Percentiles rank a stretch among this genome's conserved stretches.
Conservation (phyloP, 64 coral and sea anemone genomes). For the Catalaphyllia jardinei region DNA sequence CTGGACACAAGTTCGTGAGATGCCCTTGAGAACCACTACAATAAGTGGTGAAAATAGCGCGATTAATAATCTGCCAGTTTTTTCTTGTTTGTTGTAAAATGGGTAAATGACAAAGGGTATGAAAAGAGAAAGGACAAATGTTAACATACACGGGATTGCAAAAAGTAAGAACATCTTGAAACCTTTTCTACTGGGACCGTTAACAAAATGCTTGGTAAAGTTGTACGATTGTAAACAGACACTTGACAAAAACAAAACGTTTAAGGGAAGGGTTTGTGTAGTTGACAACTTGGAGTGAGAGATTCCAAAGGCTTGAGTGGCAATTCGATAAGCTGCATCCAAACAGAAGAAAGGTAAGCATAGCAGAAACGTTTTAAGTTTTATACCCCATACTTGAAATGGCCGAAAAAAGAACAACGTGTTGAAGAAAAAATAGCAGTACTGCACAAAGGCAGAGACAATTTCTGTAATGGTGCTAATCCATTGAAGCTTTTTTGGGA, state of each 20-base stretch:
- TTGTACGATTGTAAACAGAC: background rate
- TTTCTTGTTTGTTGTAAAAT: conserved; percentile 9
- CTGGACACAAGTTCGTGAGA: conserved; percentile 2
- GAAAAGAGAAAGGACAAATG: background rate
- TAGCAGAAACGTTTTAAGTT: background rate
- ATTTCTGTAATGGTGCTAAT: background rate
- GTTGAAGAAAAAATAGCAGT: background rate
- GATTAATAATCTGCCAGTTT: background rate
- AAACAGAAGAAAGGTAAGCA: background rate
- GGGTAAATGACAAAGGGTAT: background rate
- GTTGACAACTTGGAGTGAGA: background rate
- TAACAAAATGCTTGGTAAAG: background rate
- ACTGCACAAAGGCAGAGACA: background rate
- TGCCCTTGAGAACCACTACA: background rate
- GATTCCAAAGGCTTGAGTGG: background rate
- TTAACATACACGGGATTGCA: background rate
- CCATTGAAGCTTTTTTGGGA: conserved; percentile 17
- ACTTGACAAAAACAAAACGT: background rate
- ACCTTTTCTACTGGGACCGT: background rate
- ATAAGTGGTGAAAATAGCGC: background rate
- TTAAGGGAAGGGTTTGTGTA: background rate
- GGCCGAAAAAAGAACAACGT: background rate
- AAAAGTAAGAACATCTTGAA: background rate
- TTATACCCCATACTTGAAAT: background rate
- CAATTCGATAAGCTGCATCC: conserved; percentile 8